phyloP scores from a whole-genome alignment of 2,888 invertebrate species.

The Odontocerum albicorne region DNA sequence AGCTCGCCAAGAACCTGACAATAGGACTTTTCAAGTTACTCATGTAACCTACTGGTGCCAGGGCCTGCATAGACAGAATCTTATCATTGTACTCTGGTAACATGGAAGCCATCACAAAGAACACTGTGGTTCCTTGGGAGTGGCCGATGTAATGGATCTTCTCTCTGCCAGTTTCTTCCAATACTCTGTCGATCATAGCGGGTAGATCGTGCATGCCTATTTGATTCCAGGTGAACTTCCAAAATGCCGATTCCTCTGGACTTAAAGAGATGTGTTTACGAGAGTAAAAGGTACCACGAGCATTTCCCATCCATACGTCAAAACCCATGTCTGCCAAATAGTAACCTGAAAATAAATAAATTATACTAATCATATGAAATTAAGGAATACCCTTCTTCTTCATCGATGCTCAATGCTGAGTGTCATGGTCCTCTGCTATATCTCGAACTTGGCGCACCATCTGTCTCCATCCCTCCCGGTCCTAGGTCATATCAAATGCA shows the following conservation, averaged over 20 bases:
- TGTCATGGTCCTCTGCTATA: too few relatives aligned
- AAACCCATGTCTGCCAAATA: conserved; percentile 69
- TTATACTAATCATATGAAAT: too few relatives aligned
- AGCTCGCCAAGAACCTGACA: conserved; percentile 50
- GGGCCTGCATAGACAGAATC: conserved; percentile 55
- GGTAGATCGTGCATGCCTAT: conserved; percentile 80
- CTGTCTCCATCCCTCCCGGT: too few relatives aligned
- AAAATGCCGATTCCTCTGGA: conserved; percentile 55
- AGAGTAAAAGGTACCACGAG: conserved; percentile 73
- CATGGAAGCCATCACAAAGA: conserved; percentile 59
- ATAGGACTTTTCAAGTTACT: conserved; percentile 53
- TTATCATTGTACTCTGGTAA: conserved; percentile 59
- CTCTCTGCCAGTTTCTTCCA: conserved; percentile 56
- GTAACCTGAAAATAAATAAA: conserved; percentile 43
- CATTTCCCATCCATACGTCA: conserved; percentile 83
- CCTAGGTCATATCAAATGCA: too few relatives aligned
- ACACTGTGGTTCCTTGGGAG: conserved; percentile 68
- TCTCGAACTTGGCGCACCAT: too few relatives aligned
- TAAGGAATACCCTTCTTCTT: too few relatives aligned
- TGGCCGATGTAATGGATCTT: conserved; percentile 78
- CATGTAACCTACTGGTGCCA: conserved; percentile 63
- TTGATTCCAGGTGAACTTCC: conserved; percentile 81
- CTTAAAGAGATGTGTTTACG: conserved; percentile 57
- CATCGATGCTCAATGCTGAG: too few relatives aligned
- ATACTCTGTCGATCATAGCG: conserved; percentile 75